A percentile compares a stretch with the other conserved stretches of the same genome.
These are phyloP conservation scores for Nipponia nippon DNA, from an alignment of 2,113 vertebrate genomes.

Conservation along the genomic window DNA sequence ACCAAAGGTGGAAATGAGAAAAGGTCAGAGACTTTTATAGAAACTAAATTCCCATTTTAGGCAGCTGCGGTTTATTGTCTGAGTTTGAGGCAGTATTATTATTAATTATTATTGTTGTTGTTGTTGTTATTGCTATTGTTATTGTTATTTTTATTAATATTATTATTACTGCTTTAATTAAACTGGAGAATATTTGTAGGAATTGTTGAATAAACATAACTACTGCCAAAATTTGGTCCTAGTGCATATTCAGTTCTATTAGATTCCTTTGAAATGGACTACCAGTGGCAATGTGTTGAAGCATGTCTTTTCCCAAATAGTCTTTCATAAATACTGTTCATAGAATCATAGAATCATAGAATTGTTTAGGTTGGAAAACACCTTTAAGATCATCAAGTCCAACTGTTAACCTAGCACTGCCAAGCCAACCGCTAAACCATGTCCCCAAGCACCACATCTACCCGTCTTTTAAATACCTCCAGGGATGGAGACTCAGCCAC, in stretches of 20 bases:
- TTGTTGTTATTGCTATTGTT: background rate
- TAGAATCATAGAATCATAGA: background rate
- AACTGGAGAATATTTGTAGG: background rate
- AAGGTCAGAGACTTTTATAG: background rate
- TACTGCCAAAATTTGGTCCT: background rate
- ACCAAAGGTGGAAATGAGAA: background rate
- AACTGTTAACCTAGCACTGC: too few species aligned
- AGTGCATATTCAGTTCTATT: background rate
- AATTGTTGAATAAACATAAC: background rate
- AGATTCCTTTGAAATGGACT: background rate
- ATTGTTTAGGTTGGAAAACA: too few species aligned
- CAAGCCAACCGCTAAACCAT: too few species aligned
- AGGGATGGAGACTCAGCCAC: too few species aligned
- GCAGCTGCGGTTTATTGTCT: background rate
- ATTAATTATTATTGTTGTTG: background rate
- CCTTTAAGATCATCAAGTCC: too few species aligned
- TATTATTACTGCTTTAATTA: background rate
- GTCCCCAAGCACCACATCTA: too few species aligned
- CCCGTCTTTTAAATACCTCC: too few species aligned
- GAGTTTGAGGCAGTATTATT: background rate
- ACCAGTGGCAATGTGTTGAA: background rate
- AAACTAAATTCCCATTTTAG: background rate
- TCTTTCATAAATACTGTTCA: slow-evolving; percentile 2
- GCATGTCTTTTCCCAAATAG: background rate
- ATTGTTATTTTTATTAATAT: background rate